Base-by-base conservation (phyloP, 2,113 vertebrate genomes). In the Nyctereutes procyonoides region DNA sequence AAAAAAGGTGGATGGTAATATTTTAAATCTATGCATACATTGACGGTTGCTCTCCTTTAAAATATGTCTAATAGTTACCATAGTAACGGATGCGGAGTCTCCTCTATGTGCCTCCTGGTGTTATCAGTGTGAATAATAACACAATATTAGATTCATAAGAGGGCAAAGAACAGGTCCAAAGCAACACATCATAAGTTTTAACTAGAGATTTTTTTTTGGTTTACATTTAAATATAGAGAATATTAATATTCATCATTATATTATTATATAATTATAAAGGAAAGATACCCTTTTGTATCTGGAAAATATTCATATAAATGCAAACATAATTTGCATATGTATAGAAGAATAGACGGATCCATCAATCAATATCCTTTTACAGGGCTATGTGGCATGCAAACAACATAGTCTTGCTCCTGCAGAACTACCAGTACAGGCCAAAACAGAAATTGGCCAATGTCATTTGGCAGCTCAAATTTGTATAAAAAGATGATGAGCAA, bases 301-400 rank as follows among this genome's bases (percentile, higher is more conserved):
- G 30, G 55, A 74, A 96, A 95, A 71, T 86, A 96, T 96, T 92
- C 92, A 96, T 94, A 87, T 91, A 96, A 84, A 96, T 94, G 13
- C 2, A 67, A 71, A 65, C 7, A 7, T 17, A 65, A 98, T 98
- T 97, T 97, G 67, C 97, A 96, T 95, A 51, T 97, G 79, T 95
- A 90, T 90, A 88, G 79, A 55, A 76, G 67, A 62, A 84, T 69
- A 82, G 71, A 51, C 38, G 43, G 77, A 67, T 15, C 32, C 83
- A 89, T 97, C 79, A 67, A 89, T 96, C 94, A 91, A 13, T 48
- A 69, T 51, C 43, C 8, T 86, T 92, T 93, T 76, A 32, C 14
- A 22, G 16, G 28, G 17, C 6, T 83, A 35, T 38, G 1, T 15
- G 51, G 43, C 56, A 48, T 71, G 91, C 35, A 80, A 22, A 93